Evolutionary conservation across 2,113 vertebrate species (phyloP), one percentile per base, ranked within the genome.

Genomic region (Columbina picui): DNA sequence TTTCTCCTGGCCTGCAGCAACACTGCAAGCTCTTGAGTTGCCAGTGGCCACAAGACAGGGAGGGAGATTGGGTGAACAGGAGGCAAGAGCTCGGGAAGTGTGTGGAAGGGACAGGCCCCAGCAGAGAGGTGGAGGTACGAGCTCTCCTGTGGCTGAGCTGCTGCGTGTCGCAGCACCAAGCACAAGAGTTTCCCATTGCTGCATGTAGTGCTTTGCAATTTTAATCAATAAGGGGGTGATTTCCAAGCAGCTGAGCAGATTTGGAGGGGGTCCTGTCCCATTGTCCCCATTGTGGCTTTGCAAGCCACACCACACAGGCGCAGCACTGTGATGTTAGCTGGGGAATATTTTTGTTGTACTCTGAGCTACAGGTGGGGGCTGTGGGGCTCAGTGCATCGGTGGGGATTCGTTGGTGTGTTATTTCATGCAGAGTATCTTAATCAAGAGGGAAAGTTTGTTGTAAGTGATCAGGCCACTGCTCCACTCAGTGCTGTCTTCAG

Each of bases 161-260:
- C 71, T 64, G 41, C 74, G 25, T 18, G n/a, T 47, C 79, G 50
- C 16, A 20, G 69, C 68, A 56, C 69, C 41, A 22, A 23, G n/a
- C 0, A 2, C 50, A 65, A 45, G 4, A n/a, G 36, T 29, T 74
- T 30, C 60, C 43, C 20, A 2, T 7, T 39, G n/a, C 50, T 84
- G 65, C 53, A 26, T 4, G 2, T 20, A 60, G 19, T n/a, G 43
- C 36, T 53, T 22, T 19, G 6, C 41, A 25, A 0, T 36, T 71
- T 47, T 23, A n/a, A 23, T 36, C 29, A 36, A 12, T 0, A 1
- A 23, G 34, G 12, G 8, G 0, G 7, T 52, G 41, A 30, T 69
- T 77, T 73, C 53, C 29, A 52, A 43, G 63, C 63, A 4, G 1
- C 18, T 67, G 38, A 61, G 32, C 27, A 43, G 50, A 15, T 87